Percentiles rank a stretch among this genome's conserved stretches.
These are phyloP conservation scores for Urocitellus parryii DNA, from an alignment of 2,113 vertebrate genomes.

Conservation along the genomic window DNA sequence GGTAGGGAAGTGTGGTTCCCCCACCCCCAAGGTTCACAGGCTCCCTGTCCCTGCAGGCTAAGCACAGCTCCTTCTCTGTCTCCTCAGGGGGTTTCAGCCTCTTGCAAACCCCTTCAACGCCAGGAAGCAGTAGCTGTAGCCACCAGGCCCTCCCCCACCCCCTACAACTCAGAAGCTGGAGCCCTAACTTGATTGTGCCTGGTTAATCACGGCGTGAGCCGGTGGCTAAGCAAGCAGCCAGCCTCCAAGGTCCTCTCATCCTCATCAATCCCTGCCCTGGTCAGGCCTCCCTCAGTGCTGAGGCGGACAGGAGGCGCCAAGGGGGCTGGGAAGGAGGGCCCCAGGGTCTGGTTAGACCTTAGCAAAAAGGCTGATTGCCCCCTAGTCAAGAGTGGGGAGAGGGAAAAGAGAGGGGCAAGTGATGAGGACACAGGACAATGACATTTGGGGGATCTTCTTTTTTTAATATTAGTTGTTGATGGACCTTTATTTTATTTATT, in stretches of 20 bases:
- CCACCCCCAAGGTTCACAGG: not conserved
- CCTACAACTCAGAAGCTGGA: not conserved
- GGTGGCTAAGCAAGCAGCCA: slow-evolving; percentile 35
- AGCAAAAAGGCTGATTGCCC: not conserved
- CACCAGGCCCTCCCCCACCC: not conserved
- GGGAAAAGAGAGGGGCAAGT: not conserved
- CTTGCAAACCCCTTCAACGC: not conserved
- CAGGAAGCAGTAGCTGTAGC: not conserved
- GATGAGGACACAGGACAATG: not conserved
- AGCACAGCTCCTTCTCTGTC: not conserved
- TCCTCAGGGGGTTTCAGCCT: not conserved
- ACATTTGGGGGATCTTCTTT: not conserved
- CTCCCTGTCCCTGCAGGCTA: too few relatives aligned
- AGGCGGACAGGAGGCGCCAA: slow-evolving; percentile 1
- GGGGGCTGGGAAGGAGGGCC: not conserved
- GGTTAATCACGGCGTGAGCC: slow-evolving; percentile 19
- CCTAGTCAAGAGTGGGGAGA: not conserved
- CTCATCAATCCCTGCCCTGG: slow-evolving; percentile 32
- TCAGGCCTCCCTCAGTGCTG: not conserved
- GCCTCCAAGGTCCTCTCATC: slow-evolving; percentile 1
- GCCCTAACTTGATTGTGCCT: slow-evolving; percentile 73
- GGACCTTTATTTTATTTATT: too few relatives aligned
- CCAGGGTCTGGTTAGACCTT: not conserved
- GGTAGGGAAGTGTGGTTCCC: not conserved
- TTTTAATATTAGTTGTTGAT: too few relatives aligned